A percentile compares a stretch with the other conserved stretches of the same genome.
Evolutionary conservation across 2,888 invertebrate species (phyloP).

Genomic region (Drosophila kanekoi): DNA sequence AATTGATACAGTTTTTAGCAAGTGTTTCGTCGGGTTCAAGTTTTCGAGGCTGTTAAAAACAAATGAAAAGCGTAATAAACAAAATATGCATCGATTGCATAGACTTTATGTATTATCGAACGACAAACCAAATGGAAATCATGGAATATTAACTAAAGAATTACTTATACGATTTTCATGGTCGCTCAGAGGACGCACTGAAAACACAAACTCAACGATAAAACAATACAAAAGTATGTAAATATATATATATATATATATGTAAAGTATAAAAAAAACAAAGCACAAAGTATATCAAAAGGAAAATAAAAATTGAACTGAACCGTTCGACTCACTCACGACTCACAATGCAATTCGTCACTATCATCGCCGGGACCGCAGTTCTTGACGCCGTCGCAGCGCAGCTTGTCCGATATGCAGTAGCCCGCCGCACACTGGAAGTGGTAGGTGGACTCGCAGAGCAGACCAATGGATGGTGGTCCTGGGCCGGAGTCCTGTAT

Average conservation of each 20-base stretch:
- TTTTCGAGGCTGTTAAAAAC: conserved; percentile 72
- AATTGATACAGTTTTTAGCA: conserved; percentile 68
- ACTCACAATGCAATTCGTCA: conserved; percentile 86
- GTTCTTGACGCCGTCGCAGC: conserved; percentile 92
- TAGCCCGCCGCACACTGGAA: conserved; percentile 91
- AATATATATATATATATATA: conserved; percentile 11
- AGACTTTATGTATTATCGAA: conserved; percentile 17
- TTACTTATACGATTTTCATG: conserved; percentile 41
- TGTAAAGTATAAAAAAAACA: conserved; percentile 30
- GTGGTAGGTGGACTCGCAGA: conserved; percentile 87
- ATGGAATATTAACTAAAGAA: conserved; percentile 24
- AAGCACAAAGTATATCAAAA: conserved; percentile 52
- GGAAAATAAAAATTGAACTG: conserved; percentile 85
- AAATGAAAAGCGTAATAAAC: conserved; percentile 55
- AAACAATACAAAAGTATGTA: conserved; percentile 37
- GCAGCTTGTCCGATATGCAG: conserved; percentile 92
- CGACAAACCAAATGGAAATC: conserved; percentile 35
- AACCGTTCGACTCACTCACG: conserved; percentile 86
- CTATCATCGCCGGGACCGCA: conserved; percentile 87
- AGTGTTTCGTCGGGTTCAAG: conserved; percentile 86
- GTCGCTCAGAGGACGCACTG: conserved; percentile 54
- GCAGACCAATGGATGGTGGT: conserved; percentile 84
- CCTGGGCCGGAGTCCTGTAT: conserved; percentile 88
- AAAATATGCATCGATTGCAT: conserved; percentile 27
- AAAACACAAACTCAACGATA: conserved; percentile 56